Evolutionary conservation across 2,797 vertebrate genomes (phyloP), one percentile per base, ranked within the genome.

Genomic region (Sciurus vulgaris): DNA sequence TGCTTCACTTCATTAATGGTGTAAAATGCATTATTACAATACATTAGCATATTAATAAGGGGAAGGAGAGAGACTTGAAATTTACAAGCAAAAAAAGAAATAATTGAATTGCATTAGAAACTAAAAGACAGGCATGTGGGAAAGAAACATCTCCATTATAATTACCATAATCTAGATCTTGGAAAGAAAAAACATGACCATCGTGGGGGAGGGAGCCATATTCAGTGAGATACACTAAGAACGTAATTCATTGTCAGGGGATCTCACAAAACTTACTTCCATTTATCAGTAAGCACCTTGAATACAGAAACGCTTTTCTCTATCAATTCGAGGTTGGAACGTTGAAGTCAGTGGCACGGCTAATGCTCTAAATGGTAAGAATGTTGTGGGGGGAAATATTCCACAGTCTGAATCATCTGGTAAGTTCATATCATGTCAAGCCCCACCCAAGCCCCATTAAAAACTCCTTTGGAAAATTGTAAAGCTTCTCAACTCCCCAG

Each of bases 11-110:
- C 87, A 13, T 96, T 93, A 92, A 44, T 83, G 14, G 56, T 74
- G 78, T 89, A 83, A 97, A 98, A 93, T 86, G 86, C 91, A n/a
- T 97, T 82, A 83, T 93, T 96, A 83, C 67, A 35, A 63, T 86
- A 11, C 2, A 65, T 93, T 94, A 82, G 56, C 92, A 17, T 97
- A 38, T 95, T 90, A 28, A 97, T 93, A 93, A 94, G 49, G 78
- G 70, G 49, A 90, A 84, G 72, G 65, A 70, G 77, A 90, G 83
- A 89, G 77, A 92, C 91, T 74, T 94, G 93, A 93, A 89, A 97
- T 96, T 96, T 90, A 65, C 49, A 17, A 85, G 90, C 87, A 67
- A 89, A 91, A 89, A 51, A 93, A 49, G 95, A 44, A 97, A 78
- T 44, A 85, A 81, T 79, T 72, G 70, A 96, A 86, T 84, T 90